These are phyloP conservation scores for Eupeodes latifasciatus DNA, from an alignment of 2,888 invertebrate species.

Conservation along the genomic window DNA sequence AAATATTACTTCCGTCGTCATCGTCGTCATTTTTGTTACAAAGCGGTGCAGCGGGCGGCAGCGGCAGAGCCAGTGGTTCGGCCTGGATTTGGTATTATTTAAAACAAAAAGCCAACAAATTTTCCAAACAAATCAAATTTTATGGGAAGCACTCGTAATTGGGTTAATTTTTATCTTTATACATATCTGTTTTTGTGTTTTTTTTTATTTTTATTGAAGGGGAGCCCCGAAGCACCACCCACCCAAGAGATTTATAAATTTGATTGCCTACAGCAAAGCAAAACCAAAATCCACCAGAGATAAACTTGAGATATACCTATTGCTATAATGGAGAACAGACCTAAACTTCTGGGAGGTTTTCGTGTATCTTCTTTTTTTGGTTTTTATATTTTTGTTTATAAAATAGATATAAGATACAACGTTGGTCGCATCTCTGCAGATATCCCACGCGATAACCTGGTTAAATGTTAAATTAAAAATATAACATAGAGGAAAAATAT, in stretches of 20 bases:
- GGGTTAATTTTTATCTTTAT: conserved; percentile 54
- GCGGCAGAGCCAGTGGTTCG: too few relatives aligned
- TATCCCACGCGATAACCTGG: conserved; percentile 72
- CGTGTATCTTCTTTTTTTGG: neutral
- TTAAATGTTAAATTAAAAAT: conserved; percentile 35
- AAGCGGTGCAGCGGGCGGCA: too few relatives aligned
- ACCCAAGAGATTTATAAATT: conserved; percentile 51
- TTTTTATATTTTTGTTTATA: conserved; percentile 30
- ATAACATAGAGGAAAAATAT: conserved; percentile 13
- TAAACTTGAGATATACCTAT: conserved; percentile 17
- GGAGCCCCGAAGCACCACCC: neutral
- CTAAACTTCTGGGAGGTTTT: neutral
- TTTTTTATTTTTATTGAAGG: neutral
- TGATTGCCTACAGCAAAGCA: conserved; percentile 33
- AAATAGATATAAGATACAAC: conserved; percentile 8
- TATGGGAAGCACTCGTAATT: conserved; percentile 56
- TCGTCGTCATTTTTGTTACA: neutral
- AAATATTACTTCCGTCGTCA: conserved; percentile 11
- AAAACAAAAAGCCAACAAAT: conserved; percentile 12
- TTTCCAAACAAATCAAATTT: conserved; percentile 59
- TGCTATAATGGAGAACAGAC: neutral
- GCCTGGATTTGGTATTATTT: too few relatives aligned
- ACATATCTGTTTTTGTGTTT: conserved; percentile 10
- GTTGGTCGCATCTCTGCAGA: conserved; percentile 44
- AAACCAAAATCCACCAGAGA: conserved; percentile 16